These are phyloP conservation scores for Sorex araneus DNA, from an alignment of 2,113 vertebrate species.

Conservation along the genomic window DNA sequence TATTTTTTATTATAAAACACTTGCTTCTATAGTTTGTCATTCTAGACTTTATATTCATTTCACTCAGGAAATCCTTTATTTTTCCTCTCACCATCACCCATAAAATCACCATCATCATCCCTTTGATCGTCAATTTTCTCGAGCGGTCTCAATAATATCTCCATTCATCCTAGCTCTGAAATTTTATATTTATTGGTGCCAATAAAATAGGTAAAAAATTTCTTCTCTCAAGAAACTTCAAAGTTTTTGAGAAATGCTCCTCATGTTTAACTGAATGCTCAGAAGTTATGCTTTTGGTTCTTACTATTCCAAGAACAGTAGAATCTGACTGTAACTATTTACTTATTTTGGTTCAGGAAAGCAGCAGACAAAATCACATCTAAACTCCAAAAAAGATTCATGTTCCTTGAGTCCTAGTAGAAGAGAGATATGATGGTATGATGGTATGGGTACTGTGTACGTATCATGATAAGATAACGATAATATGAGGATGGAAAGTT, in stretches of 20 bases:
- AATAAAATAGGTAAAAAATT: neutral
- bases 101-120: neutral
- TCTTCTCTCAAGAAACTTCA: slow-evolving; percentile 19
- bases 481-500: slow-evolving; percentile 23
- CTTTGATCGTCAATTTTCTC: no score
- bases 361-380: neutral
- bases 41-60: neutral
- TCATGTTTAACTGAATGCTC: neutral
- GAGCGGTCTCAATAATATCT: no score
- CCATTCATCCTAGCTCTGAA: no score
- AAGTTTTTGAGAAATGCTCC: neutral
- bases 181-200: no score
- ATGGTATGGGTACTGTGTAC: neutral
- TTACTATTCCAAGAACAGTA: neutral
- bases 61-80: neutral
- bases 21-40: neutral
- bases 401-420: neutral
- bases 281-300: neutral
- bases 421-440: neutral
- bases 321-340: neutral
- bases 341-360: slow-evolving; percentile 38
- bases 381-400: neutral
- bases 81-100: neutral
- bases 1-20: neutral
- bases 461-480: neutral